Evolutionary conservation across 2,888 invertebrate species (phyloP), one percentile per base, ranked within the genome.

Genomic region (Cancer borealis): DNA sequence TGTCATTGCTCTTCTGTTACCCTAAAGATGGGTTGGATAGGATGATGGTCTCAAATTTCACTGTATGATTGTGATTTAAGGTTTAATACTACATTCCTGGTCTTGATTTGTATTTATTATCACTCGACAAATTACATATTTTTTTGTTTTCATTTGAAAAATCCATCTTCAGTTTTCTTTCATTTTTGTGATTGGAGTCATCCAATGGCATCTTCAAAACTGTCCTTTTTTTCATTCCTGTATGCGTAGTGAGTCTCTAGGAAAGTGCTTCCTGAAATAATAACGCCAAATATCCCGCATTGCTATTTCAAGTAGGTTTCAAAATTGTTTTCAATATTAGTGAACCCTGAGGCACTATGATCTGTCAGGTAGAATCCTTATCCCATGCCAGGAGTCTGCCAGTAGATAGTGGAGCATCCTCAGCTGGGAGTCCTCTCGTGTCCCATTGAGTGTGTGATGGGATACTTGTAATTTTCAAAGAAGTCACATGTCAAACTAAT

Each of bases 1-100:
- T 45, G 60, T 49, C 73, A 88, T 84, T 60, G 17, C 73, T 73
- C 26, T 26, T 73, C 84, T 46, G 45, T n/a, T 73, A 17, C 73
- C 26, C 39, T 30, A 26, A 87, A 17, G 79, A 49, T n/a, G n/a
- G 79, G 66, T 46, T 26, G 26, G 14, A 84, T 26, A 26, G 17
- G 26, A 26, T 49, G 46, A 79, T 8, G 30, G 84, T 84, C 39
- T 84, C 84, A 39, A 14, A 84, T 84, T 39, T 84, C 84, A 84
- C 84, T 49, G 47, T 93, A 89, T 73, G 60, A 88, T 47, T 84
- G 46, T n/a, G 87, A 92, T 60, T 88, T 92, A 92, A 49, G 39
- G 39, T 79, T 46, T 46, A 45, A 66, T 46, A 49, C 73, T 47
- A 79, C 60, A 49, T 89, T 90, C 30, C 84, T 84, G 46, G 47